A percentile compares a stretch with the other conserved stretches of the same genome.
phyloP scores from a whole-genome alignment of 2,113 vertebrate genomes.

The Orcinus orca region DNA sequence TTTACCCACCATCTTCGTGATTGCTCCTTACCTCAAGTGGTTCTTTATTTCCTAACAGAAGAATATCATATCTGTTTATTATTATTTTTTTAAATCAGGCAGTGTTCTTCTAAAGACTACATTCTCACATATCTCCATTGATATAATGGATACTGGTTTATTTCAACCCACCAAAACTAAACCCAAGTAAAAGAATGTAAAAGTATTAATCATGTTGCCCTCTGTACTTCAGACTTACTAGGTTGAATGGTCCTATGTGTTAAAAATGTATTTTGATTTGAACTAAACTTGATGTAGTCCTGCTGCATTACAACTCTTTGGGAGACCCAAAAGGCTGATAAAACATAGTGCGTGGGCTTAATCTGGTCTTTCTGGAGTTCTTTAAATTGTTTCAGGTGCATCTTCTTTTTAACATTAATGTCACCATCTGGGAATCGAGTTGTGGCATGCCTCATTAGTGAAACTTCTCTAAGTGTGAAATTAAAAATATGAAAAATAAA shows the following conservation, averaged over 20 bases:
- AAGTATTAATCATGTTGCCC: background rate
- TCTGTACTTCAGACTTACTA: background rate
- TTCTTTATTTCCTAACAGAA: slow-evolving; percentile 78
- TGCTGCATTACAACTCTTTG: background rate
- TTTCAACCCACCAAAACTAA: slow-evolving; percentile 78
- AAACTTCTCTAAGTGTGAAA: background rate
- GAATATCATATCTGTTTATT: slow-evolving; percentile 76
- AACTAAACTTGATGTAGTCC: background rate
- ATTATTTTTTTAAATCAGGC: slow-evolving; percentile 76
- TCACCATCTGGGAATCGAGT: background rate
- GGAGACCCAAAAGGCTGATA: background rate
- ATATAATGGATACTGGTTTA: slow-evolving; percentile 77
- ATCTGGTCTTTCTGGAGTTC: background rate
- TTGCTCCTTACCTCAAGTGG: slow-evolving; percentile 71
- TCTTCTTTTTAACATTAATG: background rate
- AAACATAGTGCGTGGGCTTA: background rate
- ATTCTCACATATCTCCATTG: slow-evolving; percentile 73
- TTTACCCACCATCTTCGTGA: slow-evolving; percentile 50
- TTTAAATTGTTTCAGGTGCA: background rate
- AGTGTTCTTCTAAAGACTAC: slow-evolving; percentile 76
- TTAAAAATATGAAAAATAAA: slow-evolving; percentile 31
- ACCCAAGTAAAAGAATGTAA: slow-evolving; percentile 57
- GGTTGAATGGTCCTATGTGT: background rate
- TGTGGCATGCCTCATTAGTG: background rate
- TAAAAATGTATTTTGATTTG: slow-evolving; percentile 36